Base-by-base conservation (phyloP, 1,140 invertebrate genomes). In the Heliconius melpomene region DNA sequence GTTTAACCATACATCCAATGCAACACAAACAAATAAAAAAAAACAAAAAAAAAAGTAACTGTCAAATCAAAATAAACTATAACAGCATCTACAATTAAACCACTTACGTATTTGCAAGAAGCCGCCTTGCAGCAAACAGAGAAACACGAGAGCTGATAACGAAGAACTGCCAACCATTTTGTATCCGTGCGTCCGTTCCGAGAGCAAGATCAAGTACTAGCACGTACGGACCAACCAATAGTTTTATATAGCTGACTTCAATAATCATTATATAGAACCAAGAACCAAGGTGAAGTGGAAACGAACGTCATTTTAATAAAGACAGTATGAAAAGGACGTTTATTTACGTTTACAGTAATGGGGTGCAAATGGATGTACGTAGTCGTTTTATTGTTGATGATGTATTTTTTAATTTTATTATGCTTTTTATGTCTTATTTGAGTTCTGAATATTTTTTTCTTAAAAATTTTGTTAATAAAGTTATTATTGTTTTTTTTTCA, bases 171-270 rank as follows among this genome's bases (percentile, higher is more conserved):
- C 38, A 60, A 77, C 54, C 79, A 80, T 80, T 80, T 80, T 80
- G 75, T 74, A 40, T n/a, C 26, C 50, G 74, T 60, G 9, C n/a
- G 70, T 72, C 32, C 73, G 79, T 79, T 79, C 75, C 32, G 70
- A 52, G 7, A 38, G 54, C 71, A 57, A 77, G 54, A 74, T 20
- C 75, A 36, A 75, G 71, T 57, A 85, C 84, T 84, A 82, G 80
- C 60, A 20, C 54, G 38, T 46, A 70, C 72, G 32, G 40, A 36
- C 36, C 76, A 26, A 73, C 50, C 79, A 84, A 81, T 85, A 85
- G 79, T 83, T 82, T 84, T 85, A 84, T 85, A 85, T 85, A 85
- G 57, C 75, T 76, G 74, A 32, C 50, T 32, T 75, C 77, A 79
- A 83, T 80, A 83, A 77, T 83, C 46, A 83, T 81, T 78, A 82